Evolutionary conservation across 2,888 invertebrate species (phyloP).

Genomic region (Prosopocoilus inquinatus): DNA sequence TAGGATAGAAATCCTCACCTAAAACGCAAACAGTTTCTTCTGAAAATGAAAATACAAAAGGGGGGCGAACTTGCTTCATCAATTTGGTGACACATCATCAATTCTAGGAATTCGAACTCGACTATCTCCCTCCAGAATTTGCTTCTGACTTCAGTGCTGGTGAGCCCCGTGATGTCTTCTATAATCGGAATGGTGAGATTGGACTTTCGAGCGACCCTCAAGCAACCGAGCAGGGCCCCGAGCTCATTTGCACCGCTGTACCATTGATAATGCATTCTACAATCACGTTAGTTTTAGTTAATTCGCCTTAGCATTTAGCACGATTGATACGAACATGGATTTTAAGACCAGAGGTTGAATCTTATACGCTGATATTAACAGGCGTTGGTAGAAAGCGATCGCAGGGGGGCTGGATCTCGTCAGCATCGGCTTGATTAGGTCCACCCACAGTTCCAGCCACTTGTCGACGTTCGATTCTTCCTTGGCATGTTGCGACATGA

Average conservation of each 20-base stretch:
- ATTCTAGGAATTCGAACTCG: conserved; percentile 53
- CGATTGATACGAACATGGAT: conserved; percentile 33
- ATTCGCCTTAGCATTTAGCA: background rate
- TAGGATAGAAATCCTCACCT: conserved; percentile 69
- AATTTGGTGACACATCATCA: conserved; percentile 58
- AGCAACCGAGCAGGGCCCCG: conserved; percentile 52
- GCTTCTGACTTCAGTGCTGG: conserved; percentile 20
- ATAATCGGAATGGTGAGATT: conserved; percentile 38
- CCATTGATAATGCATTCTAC: conserved; percentile 22
- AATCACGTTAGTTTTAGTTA: conserved; percentile 5
- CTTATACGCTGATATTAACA: conserved; percentile 45
- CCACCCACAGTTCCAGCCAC: conserved; percentile 56
- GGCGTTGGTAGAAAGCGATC: conserved; percentile 41
- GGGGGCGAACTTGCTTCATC: conserved; percentile 55
- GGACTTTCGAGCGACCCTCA: conserved; percentile 54
- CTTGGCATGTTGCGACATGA: conserved; percentile 53
- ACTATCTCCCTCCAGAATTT: conserved; percentile 58
- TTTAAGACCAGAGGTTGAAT: conserved; percentile 41
- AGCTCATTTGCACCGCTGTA: conserved; percentile 39
- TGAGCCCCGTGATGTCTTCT: conserved; percentile 5
- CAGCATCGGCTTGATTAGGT: conserved; percentile 27
- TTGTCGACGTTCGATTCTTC: conserved; percentile 39
- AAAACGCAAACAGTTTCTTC: conserved; percentile 24
- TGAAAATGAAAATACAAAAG: background rate
- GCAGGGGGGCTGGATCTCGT: conserved; percentile 38